A percentile compares a stretch with the other conserved stretches of the same genome.
Conservation (phyloP, 2,797 vertebrate species). For the Aphelocoma californica region DNA sequence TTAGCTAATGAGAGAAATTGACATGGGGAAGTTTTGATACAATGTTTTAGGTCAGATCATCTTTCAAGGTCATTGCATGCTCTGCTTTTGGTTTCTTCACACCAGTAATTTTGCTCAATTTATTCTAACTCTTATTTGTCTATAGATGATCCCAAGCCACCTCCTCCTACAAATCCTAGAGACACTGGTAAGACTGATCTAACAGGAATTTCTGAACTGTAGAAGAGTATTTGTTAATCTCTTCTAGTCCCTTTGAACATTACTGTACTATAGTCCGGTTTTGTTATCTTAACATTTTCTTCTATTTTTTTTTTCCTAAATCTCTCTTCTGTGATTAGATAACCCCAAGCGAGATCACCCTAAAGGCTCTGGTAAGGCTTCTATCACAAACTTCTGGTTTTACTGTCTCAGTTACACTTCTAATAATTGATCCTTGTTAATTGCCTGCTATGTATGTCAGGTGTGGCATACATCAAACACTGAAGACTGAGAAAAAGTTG, state of each 20-base stretch:
- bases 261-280: background rate
- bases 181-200: conserved; percentile 7
- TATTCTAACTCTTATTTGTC: background rate
- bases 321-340: background rate
- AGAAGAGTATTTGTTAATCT: background rate
- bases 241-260: background rate
- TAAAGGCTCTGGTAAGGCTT: conserved; percentile 31
- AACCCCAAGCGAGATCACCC: background rate
- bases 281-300: background rate
- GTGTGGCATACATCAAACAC: background rate
- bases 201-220: conserved; percentile 5
- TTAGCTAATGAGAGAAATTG: background rate
- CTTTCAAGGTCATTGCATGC: background rate
- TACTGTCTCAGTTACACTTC: background rate
- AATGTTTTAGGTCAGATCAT: background rate
- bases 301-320: background rate
- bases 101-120: background rate
- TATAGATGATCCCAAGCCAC: background rate
- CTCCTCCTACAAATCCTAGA: background rate
- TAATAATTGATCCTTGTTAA: background rate
- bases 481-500: background rate
- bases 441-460: background rate
- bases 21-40: background rate
- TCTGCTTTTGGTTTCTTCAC: background rate
- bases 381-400: background rate